Percentiles rank a stretch among this genome's conserved stretches.
These are phyloP conservation scores for Lindbergichthys nudifrons DNA, from an alignment of 2,797 vertebrate species.

Conservation along the genomic window DNA sequence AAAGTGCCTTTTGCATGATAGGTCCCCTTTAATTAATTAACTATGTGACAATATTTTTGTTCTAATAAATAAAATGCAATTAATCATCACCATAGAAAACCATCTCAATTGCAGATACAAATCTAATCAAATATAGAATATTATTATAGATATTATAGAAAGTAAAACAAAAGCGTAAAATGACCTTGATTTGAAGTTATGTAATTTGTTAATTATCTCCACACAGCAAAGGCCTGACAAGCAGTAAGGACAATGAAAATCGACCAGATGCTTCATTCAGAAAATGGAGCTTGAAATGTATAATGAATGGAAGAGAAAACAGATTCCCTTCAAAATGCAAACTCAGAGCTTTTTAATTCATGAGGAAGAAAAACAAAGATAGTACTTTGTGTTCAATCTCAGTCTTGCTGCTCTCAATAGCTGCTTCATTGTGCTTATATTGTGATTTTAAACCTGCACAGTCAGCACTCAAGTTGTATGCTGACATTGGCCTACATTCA, in stretches of 20 bases:
- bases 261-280: background rate
- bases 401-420: background rate
- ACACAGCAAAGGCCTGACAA: background rate
- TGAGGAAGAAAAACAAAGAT: background rate
- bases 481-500: background rate
- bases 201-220: background rate
- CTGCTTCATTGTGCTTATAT: background rate
- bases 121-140: background rate
- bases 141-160: background rate
- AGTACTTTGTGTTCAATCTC: background rate
- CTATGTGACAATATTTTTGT: no score
- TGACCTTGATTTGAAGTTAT: no score
- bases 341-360: background rate
- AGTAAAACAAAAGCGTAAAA: background rate
- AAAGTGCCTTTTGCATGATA: no score
- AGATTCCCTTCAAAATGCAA: background rate
- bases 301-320: background rate
- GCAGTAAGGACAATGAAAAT: no score
- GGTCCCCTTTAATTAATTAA: no score
- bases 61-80: no score
- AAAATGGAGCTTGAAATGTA: background rate
- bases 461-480: background rate
- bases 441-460: background rate
- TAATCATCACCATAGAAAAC: background rate
- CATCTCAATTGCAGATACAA: background rate